Percentiles rank a stretch among this genome's conserved stretches.
Evolutionary conservation across 2,113 vertebrate species (phyloP).

Genomic region (Hepsetus odoe): DNA sequence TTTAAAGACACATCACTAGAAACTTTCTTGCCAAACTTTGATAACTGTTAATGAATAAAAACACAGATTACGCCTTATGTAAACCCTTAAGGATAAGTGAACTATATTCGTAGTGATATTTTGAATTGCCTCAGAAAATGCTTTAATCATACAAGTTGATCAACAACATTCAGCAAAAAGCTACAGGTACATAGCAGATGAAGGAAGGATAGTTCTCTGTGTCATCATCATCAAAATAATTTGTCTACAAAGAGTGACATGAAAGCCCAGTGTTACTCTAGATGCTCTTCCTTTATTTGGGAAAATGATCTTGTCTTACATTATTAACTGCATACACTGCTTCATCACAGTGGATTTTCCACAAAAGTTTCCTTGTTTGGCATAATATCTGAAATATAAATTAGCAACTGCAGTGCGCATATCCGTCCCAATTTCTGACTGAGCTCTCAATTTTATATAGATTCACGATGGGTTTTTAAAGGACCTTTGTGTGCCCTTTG

Average conservation of each 20-base stretch:
- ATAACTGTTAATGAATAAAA: neutral
- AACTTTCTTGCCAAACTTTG: neutral
- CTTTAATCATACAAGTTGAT: neutral
- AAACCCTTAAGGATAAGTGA: too few species aligned
- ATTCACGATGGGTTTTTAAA: neutral
- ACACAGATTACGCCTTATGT: neutral
- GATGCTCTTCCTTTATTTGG: neutral
- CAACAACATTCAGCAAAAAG: neutral
- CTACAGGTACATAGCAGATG: conserved; percentile 13
- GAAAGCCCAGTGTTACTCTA: neutral
- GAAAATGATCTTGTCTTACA: neutral
- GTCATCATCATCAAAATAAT: conserved; percentile 1
- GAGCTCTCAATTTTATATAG: conserved; percentile 31
- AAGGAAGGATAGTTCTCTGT: neutral
- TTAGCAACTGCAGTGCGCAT: conserved; percentile 32
- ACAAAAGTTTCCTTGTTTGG: conserved; percentile 31
- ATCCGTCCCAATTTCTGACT: conserved; percentile 41
- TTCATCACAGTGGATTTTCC: conserved; percentile 6
- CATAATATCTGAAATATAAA: conserved; percentile 37
- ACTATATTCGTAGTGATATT: too few species aligned
- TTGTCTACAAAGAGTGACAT: neutral
- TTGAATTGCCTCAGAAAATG: too few species aligned
- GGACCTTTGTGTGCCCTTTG: conserved; percentile 19
- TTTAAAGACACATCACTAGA: neutral
- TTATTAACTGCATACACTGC: neutral